Evolutionary conservation across 1,140 invertebrate species (phyloP).

Genomic region (Euglossa dilemma): DNA sequence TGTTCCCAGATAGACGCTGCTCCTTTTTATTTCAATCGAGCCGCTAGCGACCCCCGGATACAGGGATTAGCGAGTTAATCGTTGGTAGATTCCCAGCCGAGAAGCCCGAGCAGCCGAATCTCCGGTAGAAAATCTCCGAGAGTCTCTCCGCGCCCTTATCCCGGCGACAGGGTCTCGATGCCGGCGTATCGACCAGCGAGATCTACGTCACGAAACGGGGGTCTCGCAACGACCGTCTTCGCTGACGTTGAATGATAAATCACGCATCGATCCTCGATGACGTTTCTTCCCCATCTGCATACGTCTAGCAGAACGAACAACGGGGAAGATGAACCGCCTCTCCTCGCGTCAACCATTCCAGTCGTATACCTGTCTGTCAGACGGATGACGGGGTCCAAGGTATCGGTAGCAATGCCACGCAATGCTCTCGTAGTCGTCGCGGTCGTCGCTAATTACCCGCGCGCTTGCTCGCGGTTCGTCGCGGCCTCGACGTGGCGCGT

Average conservation of each 20-base stretch:
- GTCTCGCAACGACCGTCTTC: neutral
- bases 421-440: neutral
- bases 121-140: neutral
- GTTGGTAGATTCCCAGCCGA: slow-evolving; percentile 19
- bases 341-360: neutral
- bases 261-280: slow-evolving; percentile 36
- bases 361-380: neutral
- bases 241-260: slow-evolving; percentile 47
- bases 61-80: slow-evolving; percentile 64
- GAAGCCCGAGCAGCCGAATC: neutral
- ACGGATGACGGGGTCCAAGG: too few species aligned
- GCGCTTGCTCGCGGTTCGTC: slow-evolving; percentile 33
- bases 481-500: slow-evolving; percentile 1
- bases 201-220: slow-evolving; percentile 14
- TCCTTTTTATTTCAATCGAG: slow-evolving; percentile 62
- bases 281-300: neutral
- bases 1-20: slow-evolving; percentile 48
- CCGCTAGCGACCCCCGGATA: slow-evolving; percentile 18
- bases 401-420: slow-evolving; percentile 15
- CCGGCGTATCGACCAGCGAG: neutral
- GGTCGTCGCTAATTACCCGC: slow-evolving; percentile 50
- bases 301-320: neutral
- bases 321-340: neutral
- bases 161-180: neutral
- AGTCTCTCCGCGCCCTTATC: neutral